A percentile compares a stretch with the other conserved stretches of the same genome.
phyloP scores from a whole-genome alignment of 2,888 invertebrate genomes.

The Bhutanitis thaidina region DNA sequence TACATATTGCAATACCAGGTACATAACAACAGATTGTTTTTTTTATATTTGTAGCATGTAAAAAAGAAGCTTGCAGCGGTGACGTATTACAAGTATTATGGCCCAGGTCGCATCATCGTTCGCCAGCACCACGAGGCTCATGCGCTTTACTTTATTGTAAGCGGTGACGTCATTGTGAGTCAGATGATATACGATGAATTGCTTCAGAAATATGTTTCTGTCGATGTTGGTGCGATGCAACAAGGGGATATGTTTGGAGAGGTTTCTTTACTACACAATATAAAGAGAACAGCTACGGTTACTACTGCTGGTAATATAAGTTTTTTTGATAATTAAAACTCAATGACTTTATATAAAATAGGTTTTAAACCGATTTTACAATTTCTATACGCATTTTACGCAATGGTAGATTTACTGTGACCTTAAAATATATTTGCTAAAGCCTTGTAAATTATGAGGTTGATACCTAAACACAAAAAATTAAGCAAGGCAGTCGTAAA shows the following conservation, averaged over 20 bases:
- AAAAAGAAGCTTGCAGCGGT: slow-evolving; percentile 81
- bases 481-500: no score
- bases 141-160: slow-evolving; percentile 82
- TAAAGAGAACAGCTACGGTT: slow-evolving; percentile 81
- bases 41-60: slow-evolving; percentile 60
- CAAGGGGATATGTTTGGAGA: slow-evolving; percentile 84
- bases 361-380: no score
- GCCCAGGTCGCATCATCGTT: slow-evolving; percentile 80
- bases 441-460: no score
- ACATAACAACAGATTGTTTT: no score
- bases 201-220: slow-evolving; percentile 58
- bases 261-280: slow-evolving; percentile 81
- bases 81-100: slow-evolving; percentile 81
- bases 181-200: slow-evolving; percentile 74
- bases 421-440: no score
- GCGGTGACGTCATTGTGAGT: slow-evolving; percentile 76
- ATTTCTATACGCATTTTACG: no score
- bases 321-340: not conserved
- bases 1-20: no score
- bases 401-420: no score
- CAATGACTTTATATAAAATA: no score
- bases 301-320: slow-evolving; percentile 70
- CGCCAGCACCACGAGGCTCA: slow-evolving; percentile 80
- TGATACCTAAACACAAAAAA: no score
- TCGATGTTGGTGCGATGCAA: slow-evolving; percentile 73